These are phyloP conservation scores for Morpho helenor DNA, from an alignment of 2,888 invertebrate genomes.

Conservation along the genomic window DNA sequence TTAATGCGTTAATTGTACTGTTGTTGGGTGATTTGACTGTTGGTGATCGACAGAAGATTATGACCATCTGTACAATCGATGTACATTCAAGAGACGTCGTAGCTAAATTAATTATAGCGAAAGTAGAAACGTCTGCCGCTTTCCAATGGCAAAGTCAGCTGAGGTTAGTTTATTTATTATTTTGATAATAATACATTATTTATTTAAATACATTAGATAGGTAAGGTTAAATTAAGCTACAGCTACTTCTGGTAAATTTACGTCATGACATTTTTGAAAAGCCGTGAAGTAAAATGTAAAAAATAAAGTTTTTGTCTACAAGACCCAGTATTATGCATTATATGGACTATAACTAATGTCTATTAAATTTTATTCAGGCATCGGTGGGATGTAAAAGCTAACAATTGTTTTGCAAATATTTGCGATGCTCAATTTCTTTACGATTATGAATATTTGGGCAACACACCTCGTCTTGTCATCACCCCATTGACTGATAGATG, in stretches of 20 bases:
- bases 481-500: slow-evolving; percentile 97
- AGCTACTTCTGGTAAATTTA: no score
- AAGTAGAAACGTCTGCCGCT: slow-evolving; percentile 87
- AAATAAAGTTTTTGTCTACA: no score
- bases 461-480: slow-evolving; percentile 95
- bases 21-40: slow-evolving; percentile 89
- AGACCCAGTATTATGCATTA: no score
- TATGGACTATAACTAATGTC: no score
- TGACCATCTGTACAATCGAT: slow-evolving; percentile 97
- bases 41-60: slow-evolving; percentile 95
- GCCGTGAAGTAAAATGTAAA: no score
- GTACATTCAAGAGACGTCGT: slow-evolving; percentile 97
- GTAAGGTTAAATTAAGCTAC: no score
- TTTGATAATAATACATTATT: no score
- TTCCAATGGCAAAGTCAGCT: slow-evolving; percentile 97
- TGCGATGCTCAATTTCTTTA: slow-evolving; percentile 96
- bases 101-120: slow-evolving; percentile 89
- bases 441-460: slow-evolving; percentile 96
- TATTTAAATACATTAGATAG: no score
- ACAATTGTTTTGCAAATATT: slow-evolving; percentile 95
- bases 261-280: no score
- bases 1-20: slow-evolving; percentile 90
- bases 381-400: slow-evolving; percentile 89
- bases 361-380: slow-evolving; percentile 51
- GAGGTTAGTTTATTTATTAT: slow-evolving; percentile 51